Conservation (phyloP, 2,113 vertebrate species). For the Scomber japonicus region DNA sequence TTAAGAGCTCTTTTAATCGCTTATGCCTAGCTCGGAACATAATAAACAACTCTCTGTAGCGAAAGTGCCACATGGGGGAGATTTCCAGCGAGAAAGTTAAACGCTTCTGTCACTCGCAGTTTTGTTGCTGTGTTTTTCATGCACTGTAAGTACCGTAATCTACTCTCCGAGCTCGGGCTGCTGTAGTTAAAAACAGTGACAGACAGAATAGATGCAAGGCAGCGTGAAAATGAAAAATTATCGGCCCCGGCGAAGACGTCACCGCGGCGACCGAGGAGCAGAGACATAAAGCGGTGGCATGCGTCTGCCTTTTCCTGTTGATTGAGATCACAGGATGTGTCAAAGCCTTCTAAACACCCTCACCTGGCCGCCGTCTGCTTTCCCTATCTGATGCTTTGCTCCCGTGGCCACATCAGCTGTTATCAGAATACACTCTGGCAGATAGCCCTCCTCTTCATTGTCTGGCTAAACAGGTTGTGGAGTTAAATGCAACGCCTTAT, state of each 20-base stretch:
- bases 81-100: conserved; percentile 97
- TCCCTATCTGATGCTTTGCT: conserved; percentile 68
- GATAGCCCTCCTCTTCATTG: conserved; percentile 45
- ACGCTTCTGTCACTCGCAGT: conserved; percentile 94
- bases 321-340: conserved; percentile 76
- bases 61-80: conserved; percentile 97
- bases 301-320: conserved; percentile 62
- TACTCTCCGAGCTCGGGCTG: conserved; percentile 88
- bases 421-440: conserved; percentile 49
- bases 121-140: conserved; percentile 95
- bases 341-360: conserved; percentile 63
- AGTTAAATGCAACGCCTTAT: conserved; percentile 48
- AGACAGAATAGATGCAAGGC: conserved; percentile 84
- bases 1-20: conserved; percentile 99
- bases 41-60: conserved; percentile 98
- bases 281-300: conserved; percentile 12
- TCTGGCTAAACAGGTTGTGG: conserved; percentile 68
- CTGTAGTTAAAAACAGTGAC: conserved; percentile 88
- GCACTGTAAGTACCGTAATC: conserved; percentile 92
- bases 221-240: conserved; percentile 78
- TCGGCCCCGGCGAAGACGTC: conserved; percentile 75
- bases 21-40: conserved; percentile 96
- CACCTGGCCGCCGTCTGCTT: conserved; percentile 61
- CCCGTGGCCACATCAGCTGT: conserved; percentile 51
- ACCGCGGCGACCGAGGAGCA: conserved; percentile 66